phyloP scores from a whole-genome alignment of 2,888 invertebrate species.

The Noctua pronuba region DNA sequence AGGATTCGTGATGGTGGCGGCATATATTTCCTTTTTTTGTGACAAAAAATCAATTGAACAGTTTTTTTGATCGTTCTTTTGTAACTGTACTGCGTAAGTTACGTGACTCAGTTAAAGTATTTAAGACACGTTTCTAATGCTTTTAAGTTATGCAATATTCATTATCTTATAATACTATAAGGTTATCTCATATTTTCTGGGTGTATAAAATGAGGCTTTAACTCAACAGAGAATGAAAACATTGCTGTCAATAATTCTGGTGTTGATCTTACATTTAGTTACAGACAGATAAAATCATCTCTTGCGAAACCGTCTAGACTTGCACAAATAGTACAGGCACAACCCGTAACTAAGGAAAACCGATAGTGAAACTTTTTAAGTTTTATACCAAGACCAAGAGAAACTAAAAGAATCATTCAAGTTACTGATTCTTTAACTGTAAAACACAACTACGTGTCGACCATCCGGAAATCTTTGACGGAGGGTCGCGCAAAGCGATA shows the following conservation, averaged over 20 bases:
- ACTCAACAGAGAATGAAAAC: neutral
- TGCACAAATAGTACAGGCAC: neutral
- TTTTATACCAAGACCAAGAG: neutral
- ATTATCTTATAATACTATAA: neutral
- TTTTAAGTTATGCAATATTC: neutral
- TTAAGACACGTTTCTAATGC: neutral
- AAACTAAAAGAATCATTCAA: too few relatives aligned
- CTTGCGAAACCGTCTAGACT: conserved; percentile 15
- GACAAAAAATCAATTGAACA: conserved; percentile 6
- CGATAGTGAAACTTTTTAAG: neutral
- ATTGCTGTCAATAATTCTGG: neutral
- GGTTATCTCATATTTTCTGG: too few relatives aligned
- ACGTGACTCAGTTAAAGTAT: neutral
- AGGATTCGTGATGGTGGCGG: conserved; percentile 13
- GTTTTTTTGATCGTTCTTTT: neutral
- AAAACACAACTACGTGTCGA: neutral
- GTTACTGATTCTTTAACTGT: neutral
- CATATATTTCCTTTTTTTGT: conserved; percentile 17
- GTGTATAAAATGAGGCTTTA: too few relatives aligned
- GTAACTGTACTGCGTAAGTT: neutral
- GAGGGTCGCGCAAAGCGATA: too few relatives aligned
- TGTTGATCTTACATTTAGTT: neutral
- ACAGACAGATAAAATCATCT: neutral
- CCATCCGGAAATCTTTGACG: neutral
- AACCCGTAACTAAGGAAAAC: neutral